Evolutionary conservation across 2,797 vertebrate genomes (phyloP).

Genomic region (Leptodactylus fallax): DNA sequence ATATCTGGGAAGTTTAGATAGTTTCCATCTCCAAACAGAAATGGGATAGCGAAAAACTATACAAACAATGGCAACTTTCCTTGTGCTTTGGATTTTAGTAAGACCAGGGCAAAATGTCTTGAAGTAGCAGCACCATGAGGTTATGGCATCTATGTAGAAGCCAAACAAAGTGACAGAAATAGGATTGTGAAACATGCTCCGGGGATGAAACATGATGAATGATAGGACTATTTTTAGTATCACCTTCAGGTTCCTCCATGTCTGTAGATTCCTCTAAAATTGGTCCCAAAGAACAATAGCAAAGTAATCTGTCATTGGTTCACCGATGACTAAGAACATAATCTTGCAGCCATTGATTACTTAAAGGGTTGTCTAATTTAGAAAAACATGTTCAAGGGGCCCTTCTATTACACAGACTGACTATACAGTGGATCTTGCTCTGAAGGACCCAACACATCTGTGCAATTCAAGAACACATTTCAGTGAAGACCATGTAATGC

Average conservation of each 20-base stretch:
- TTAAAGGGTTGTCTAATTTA: not conserved
- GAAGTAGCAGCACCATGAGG: not conserved
- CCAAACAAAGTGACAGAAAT: not conserved
- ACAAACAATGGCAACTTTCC: slow-evolving; percentile 16
- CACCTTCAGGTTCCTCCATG: not conserved
- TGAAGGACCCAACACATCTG: not conserved
- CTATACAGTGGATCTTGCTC: not conserved
- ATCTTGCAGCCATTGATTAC: not conserved
- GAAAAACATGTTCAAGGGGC: too few species aligned
- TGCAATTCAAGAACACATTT: not conserved
- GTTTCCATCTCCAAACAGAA: slow-evolving; percentile 54
- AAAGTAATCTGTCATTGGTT: not conserved
- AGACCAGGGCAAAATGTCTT: not conserved
- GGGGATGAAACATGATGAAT: not conserved
- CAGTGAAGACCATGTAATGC: not conserved
- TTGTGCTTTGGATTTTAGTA: not conserved
- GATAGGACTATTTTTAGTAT: not conserved
- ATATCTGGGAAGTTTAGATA: slow-evolving; percentile 51
- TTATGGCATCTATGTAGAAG: not conserved
- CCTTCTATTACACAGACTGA: too few species aligned
- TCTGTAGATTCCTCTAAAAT: not conserved
- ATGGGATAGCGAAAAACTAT: slow-evolving; percentile 28
- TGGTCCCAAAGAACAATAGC: not conserved
- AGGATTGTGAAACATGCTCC: not conserved
- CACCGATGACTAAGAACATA: not conserved